Evolutionary conservation across 2,113 vertebrate species (phyloP), one percentile per base, ranked within the genome.

Genomic region (Tricholaema leucomelas): DNA sequence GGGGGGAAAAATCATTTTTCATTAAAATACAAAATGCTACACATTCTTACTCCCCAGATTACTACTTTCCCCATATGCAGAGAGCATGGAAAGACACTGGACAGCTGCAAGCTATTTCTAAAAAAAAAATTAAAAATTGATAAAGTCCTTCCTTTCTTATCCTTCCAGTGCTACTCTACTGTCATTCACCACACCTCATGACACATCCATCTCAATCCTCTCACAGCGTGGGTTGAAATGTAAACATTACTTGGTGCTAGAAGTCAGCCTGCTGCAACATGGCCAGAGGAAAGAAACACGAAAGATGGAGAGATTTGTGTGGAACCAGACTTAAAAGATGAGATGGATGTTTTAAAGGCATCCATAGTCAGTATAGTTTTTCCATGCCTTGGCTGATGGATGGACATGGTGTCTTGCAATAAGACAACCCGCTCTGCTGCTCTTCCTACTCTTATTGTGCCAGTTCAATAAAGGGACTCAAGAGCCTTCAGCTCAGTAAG

Each of bases 391-490:
- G 31, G 25, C 38, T 95, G 75, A 86, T 81, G 65, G 85, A 96
- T 90, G 81, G 87, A 95, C 63, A 40, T 23, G 36, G 91, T 93
- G 94, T 94, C 21, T 18, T 81, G 55, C 77, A 83, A 92, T 73
- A 93, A 67, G 50, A 78, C 69, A 93, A 40, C 21, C 55, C 44
- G 12, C 59, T 94, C 88, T 87, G 59, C 66, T 72, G 52, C 58
- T 86, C 54, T 96, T 94, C 46, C 56, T 81, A 38, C 73, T 95
- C 59, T 90, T 89, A 84, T n/a, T 80, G 36, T 81, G 15, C 36
- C 56, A 74, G 12, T 75, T 85, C 83, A 79, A 88, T 73, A 93
- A 79, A 24, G 31, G 70, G 17, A 60, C 65, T 44, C 59, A 36
- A 54, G 31, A 24, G 27, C 64, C 75, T 88, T 71, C 73, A 81